Percentiles rank a stretch among this genome's conserved stretches.
phyloP scores from a whole-genome alignment of 2,888 invertebrate species.

The Junonia oenone region DNA sequence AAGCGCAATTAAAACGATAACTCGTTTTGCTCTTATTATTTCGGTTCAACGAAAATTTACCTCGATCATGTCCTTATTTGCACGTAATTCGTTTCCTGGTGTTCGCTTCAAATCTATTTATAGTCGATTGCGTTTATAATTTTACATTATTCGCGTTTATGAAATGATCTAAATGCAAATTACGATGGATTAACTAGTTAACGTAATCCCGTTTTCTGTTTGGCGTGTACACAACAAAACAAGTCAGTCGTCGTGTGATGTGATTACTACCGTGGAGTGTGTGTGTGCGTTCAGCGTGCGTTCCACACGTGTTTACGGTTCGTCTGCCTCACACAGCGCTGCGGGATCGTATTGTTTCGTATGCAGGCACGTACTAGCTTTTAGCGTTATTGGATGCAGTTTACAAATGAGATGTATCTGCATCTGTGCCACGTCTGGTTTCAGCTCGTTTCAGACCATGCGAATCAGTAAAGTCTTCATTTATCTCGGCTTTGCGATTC shows the following conservation, averaged over 20 bases:
- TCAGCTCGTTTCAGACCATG: neutral
- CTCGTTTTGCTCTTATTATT: neutral
- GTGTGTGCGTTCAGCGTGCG: neutral
- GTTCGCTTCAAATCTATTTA: neutral
- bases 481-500: neutral
- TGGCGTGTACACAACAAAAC: neutral
- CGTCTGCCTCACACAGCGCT: neutral
- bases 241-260: neutral
- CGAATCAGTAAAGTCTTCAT: neutral
- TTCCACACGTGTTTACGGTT: neutral
- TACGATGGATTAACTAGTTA: neutral
- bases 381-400: slow-evolving; percentile 11
- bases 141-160: neutral
- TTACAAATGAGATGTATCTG: neutral
- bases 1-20: neutral
- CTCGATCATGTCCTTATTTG: neutral
- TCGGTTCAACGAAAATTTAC: neutral
- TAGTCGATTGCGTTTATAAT: neutral
- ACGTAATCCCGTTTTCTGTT: neutral
- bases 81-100: neutral
- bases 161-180: neutral
- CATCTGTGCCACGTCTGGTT: neutral
- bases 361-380: slow-evolving; percentile 6
- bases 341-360: neutral
- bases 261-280: neutral